These are phyloP conservation scores for Oreochromis tanganicae DNA, from an alignment of 2,113 vertebrate genomes.

Conservation along the genomic window DNA sequence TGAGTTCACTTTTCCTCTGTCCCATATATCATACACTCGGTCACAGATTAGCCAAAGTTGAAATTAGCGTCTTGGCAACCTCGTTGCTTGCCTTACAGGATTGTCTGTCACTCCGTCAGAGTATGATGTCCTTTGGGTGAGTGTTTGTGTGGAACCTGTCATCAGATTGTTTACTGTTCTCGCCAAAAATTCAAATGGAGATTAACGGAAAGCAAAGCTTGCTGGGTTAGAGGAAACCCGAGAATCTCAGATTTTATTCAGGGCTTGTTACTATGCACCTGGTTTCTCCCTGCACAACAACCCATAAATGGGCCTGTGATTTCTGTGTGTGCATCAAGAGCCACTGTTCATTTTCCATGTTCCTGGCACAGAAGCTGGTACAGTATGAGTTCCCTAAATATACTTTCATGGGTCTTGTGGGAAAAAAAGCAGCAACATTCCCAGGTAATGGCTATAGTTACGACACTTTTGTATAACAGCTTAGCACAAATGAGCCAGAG, in stretches of 20 bases:
- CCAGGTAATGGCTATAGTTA: background rate
- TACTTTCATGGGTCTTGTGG: background rate
- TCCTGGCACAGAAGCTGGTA: background rate
- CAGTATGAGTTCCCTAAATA: slow-evolving; percentile 16
- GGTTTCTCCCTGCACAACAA: background rate
- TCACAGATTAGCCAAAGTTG: background rate
- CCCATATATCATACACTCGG: background rate
- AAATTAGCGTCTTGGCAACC: background rate
- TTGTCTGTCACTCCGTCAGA: slow-evolving; percentile 7
- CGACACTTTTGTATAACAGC: background rate
- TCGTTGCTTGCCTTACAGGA: background rate
- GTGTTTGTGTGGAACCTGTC: slow-evolving; percentile 13
- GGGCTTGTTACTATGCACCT: background rate
- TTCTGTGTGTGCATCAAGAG: slow-evolving; percentile 21
- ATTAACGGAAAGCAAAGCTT: background rate
- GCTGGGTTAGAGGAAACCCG: background rate
- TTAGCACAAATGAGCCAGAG: background rate
- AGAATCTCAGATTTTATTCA: background rate
- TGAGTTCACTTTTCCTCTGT: slow-evolving; percentile 3
- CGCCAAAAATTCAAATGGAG: background rate
- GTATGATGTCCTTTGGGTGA: background rate
- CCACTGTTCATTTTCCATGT: slow-evolving; percentile 18
- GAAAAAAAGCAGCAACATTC: slow-evolving; percentile 10
- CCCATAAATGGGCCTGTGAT: slow-evolving; percentile 36
- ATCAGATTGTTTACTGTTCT: slow-evolving; percentile 5